Percentiles rank a stretch among this genome's conserved stretches.
phyloP scores from a whole-genome alignment of 2,888 invertebrate genomes.

The Spialia ferax region DNA sequence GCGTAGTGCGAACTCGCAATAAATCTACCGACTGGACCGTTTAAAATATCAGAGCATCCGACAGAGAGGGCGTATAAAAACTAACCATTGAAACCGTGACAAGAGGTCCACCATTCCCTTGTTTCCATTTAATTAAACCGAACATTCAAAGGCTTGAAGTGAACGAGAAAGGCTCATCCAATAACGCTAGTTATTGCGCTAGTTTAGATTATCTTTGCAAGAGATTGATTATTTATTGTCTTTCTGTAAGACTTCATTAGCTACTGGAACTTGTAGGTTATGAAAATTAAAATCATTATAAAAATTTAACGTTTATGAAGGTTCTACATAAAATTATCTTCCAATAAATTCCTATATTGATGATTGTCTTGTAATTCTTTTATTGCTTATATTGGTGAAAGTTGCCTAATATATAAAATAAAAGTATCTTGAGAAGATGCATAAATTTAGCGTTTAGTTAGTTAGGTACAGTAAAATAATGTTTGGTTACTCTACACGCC shows the following conservation, averaged over 20 bases:
- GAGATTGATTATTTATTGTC: constrained; percentile 49
- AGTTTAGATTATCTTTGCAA: constrained; percentile 52
- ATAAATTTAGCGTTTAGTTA: too few species aligned
- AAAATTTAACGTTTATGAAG: too few species aligned
- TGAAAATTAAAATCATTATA: too few species aligned
- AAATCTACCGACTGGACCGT: constrained; percentile 62
- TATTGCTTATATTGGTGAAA: too few species aligned
- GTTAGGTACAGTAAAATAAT: background rate
- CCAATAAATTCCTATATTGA: too few species aligned
- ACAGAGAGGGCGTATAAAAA: constrained; percentile 60
- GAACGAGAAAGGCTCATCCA: constrained; percentile 50
- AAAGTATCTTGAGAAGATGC: too few species aligned
- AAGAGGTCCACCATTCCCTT: constrained; percentile 72
- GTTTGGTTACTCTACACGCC: constrained; percentile 12
- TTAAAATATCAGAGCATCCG: constrained; percentile 61
- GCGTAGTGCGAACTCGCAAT: constrained; percentile 69
- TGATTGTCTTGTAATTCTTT: too few species aligned
- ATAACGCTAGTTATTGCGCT: constrained; percentile 35
- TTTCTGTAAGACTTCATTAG: too few species aligned
- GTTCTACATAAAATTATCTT: too few species aligned
- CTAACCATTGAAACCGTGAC: constrained; percentile 68
- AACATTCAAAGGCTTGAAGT: constrained; percentile 66
- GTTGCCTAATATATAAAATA: too few species aligned
- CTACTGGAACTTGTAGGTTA: too few species aligned
- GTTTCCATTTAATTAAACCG: constrained; percentile 83